Evolutionary conservation across 2,888 invertebrate species (phyloP).

Genomic region (Timema podura): DNA sequence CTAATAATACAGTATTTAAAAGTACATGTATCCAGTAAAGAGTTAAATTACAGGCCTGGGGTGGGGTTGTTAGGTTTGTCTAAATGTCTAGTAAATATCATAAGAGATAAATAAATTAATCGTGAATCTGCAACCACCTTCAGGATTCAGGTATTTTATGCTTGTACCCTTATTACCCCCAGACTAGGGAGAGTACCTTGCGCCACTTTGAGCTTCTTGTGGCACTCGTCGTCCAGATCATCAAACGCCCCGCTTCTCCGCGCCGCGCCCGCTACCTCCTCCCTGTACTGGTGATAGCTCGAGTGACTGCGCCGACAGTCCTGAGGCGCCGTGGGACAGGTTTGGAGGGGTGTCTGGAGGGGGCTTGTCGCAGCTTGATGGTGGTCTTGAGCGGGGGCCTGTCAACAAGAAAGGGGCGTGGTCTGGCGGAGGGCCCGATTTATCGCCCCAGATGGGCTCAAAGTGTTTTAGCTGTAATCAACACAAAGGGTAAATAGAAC

Average conservation of each 20-base stretch:
- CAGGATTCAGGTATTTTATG: too few relatives aligned
- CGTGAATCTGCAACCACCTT: too few relatives aligned
- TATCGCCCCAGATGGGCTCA: slow-evolving; percentile 94
- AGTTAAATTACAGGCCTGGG: too few relatives aligned
- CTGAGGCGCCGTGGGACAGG: slow-evolving; percentile 20
- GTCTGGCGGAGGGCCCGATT: slow-evolving; percentile 31
- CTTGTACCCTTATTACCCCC: too few relatives aligned
- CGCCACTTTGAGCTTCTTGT: not conserved
- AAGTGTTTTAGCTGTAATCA: slow-evolving; percentile 72
- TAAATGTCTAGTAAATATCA: too few relatives aligned
- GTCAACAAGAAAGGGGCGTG: slow-evolving; percentile 24
- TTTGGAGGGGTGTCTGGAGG: slow-evolving; percentile 39
- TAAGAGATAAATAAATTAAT: too few relatives aligned
- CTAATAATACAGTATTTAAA: too few relatives aligned
- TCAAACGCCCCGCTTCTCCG: not conserved
- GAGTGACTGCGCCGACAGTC: slow-evolving; percentile 56
- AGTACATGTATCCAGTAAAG: too few relatives aligned
- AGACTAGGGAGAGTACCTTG: not conserved
- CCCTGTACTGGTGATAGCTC: slow-evolving; percentile 56
- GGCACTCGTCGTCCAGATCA: not conserved
- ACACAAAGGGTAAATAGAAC: not conserved
- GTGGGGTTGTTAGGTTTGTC: too few relatives aligned
- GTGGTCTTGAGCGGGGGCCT: slow-evolving; percentile 63
- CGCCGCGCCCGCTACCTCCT: slow-evolving; percentile 30
- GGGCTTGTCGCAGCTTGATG: slow-evolving; percentile 57